Evolutionary conservation across 2,888 invertebrate species (phyloP), one percentile per base, ranked within the genome.

Genomic region (Athrips mouffetella): DNA sequence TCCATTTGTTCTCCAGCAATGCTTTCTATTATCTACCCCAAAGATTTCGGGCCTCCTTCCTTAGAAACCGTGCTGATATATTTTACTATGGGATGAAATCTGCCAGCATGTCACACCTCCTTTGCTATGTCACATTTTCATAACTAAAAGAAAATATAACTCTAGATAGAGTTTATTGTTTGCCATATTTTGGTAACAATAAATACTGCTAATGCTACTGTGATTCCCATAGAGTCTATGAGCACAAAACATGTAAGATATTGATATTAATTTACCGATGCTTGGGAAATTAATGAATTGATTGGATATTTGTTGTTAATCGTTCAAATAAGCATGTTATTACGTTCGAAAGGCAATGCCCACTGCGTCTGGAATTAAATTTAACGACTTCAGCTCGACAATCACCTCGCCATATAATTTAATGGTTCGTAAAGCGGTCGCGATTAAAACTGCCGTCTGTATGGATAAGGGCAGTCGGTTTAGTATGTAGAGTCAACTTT

Each of bases 381-480:
- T 80, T 74, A 80, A 74, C 75, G 80, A 72, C 80, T 83, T 80
- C 81, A 74, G 71, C 73, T 77, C 73, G 75, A 78, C 83, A 74
- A 82, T 85, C 81, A 79, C 75, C 76, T 63, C 73, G 71, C 72
- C 77, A 73, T 78, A 73, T 70, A 75, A 77, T 73, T 80, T 80
- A 86, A 86, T 83, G 80, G 76, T 66, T 73, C 78, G 76, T 79
- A 78, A 81, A 82, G 75, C 74, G 80, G 73, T 80, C 75, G 73
- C 85, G 80, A 84, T 85, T 84, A 83, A 81, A 85, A 83, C 79
- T 75, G 76, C 74, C 80, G 71, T 79, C 75, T 77, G 69, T 77
- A 76, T 77, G 76, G 78, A 73, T 73, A 76, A 74, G 75, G 78
- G 70, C 73, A 76, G 72, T 76, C 75, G 78, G 73, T 79, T 78